These are phyloP conservation scores for Anorthoa munda DNA, from an alignment of 2,888 invertebrate species.

Conservation along the genomic window DNA sequence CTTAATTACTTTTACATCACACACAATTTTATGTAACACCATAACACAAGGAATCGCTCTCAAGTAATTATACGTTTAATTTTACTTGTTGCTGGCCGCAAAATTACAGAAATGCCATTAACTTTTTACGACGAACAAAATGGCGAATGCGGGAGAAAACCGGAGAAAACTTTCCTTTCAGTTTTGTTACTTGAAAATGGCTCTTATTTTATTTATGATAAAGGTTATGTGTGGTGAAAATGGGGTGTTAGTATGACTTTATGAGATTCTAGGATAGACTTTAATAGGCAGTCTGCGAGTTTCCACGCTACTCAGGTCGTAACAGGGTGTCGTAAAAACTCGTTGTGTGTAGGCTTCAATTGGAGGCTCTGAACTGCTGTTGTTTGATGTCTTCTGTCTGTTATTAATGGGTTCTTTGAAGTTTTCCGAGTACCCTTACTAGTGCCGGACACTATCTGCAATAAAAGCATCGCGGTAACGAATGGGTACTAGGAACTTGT, in stretches of 20 bases:
- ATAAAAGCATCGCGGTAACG: slow-evolving; percentile 7
- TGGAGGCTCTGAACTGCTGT: slow-evolving; percentile 66
- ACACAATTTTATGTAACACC: slow-evolving; percentile 54
- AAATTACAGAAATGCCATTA: slow-evolving; percentile 85
- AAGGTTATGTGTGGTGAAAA: slow-evolving; percentile 63
- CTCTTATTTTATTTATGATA: slow-evolving; percentile 69
- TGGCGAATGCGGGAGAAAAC: slow-evolving; percentile 79
- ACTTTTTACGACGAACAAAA: slow-evolving; percentile 89
- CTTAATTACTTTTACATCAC: slow-evolving; percentile 28
- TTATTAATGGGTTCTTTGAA: slow-evolving; percentile 52
- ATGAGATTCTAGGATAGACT: slow-evolving; percentile 85
- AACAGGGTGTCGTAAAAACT: slow-evolving; percentile 85
- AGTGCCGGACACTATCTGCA: slow-evolving; percentile 19
- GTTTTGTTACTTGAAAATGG: slow-evolving; percentile 66
- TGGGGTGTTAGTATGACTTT: slow-evolving; percentile 72
- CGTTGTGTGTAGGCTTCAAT: slow-evolving; percentile 75
- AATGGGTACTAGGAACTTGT: slow-evolving; percentile 29
- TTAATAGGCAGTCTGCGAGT: slow-evolving; percentile 85
- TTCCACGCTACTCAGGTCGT: slow-evolving; percentile 80
- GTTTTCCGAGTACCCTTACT: slow-evolving; percentile 27
- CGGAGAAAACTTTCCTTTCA: slow-evolving; percentile 68
- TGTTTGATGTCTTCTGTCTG: slow-evolving; percentile 62
- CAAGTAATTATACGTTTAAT: slow-evolving; percentile 85
- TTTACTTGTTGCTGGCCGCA: slow-evolving; percentile 86
- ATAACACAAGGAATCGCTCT: slow-evolving; percentile 70